phyloP scores from a whole-genome alignment of 92 coral and sea anemone genomes.

The Zoanthus gigantus region DNA sequence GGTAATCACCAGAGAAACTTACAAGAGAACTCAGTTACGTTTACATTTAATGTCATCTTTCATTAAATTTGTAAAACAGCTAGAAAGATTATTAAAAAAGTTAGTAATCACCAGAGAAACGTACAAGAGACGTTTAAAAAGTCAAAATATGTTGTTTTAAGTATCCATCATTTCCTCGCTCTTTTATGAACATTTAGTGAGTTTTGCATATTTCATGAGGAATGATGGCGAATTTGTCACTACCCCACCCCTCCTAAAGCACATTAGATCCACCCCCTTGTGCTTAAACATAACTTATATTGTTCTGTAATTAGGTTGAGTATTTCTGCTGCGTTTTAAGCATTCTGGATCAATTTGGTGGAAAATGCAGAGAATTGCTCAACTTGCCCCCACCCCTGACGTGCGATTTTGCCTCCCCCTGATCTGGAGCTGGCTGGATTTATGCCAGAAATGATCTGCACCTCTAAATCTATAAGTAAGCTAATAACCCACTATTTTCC shows the following conservation, averaged over 20 bases:
- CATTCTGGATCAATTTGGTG: too few relatives aligned
- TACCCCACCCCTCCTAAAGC: neutral
- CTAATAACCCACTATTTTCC: too few relatives aligned
- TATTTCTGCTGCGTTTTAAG: neutral
- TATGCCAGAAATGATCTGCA: too few relatives aligned
- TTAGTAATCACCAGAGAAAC: conserved; percentile 1
- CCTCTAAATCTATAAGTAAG: too few relatives aligned
- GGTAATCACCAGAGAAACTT: conserved; percentile 17
- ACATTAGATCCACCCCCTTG: neutral
- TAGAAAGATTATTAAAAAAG: neutral
- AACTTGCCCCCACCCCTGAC: too few relatives aligned
- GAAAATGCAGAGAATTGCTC: too few relatives aligned
- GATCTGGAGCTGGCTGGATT: neutral
- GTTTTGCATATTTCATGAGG: conserved; percentile 2
- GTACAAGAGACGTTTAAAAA: conserved; percentile 3
- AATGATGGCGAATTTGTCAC: neutral
- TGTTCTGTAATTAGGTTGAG: neutral
- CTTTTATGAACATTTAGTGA: neutral
- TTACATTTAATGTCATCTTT: conserved; percentile 3
- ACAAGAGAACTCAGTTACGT: conserved; percentile 6
- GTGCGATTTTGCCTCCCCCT: neutral
- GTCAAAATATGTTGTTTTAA: neutral
- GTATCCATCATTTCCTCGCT: conserved; percentile 11
- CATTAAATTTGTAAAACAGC: conserved; percentile 14
- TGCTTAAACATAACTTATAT: neutral